phyloP scores from a whole-genome alignment of 2,888 invertebrate genomes.

The Malachius bipustulatus region DNA sequence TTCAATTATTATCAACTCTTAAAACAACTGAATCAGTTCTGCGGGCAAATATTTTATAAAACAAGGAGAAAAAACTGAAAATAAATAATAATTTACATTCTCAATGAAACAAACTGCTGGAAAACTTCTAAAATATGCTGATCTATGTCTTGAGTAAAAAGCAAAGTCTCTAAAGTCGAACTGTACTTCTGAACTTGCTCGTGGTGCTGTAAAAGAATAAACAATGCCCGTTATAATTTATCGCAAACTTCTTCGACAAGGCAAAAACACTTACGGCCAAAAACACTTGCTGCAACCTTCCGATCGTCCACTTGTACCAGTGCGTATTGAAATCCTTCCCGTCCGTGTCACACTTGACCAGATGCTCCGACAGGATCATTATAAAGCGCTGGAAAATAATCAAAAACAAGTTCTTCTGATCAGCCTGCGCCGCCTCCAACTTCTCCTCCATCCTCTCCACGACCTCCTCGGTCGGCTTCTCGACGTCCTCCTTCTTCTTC shows the following conservation, averaged over 20 bases:
- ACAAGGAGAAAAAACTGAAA: slow-evolving; percentile 1
- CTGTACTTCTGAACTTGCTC: slow-evolving; percentile 96
- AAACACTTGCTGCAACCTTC: slow-evolving; percentile 89
- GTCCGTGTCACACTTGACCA: slow-evolving; percentile 87
- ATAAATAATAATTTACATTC: slow-evolving; percentile 43
- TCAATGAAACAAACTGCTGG: slow-evolving; percentile 90
- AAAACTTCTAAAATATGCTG: slow-evolving; percentile 93
- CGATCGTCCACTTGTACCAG: slow-evolving; percentile 95
- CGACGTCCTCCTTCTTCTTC: slow-evolving; percentile 37
- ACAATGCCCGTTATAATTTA: too few species aligned
- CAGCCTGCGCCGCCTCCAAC: slow-evolving; percentile 85
- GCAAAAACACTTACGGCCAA: slow-evolving; percentile 56
- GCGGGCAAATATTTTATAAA: too few species aligned
- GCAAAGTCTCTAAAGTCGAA: slow-evolving; percentile 83
- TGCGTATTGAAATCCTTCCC: slow-evolving; percentile 84
- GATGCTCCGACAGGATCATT: slow-evolving; percentile 93
- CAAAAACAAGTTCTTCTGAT: slow-evolving; percentile 92
- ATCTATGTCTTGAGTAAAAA: slow-evolving; percentile 94
- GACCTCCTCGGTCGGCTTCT: slow-evolving; percentile 66
- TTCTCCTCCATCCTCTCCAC: slow-evolving; percentile 94
- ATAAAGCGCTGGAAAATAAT: slow-evolving; percentile 98
- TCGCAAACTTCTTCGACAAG: neutral
- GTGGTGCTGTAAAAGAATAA: slow-evolving; percentile 83
- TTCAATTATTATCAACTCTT: too few species aligned
- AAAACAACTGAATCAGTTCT: too few species aligned